Base-by-base conservation (phyloP, 2,888 invertebrate species). In the Entomobrya proxima region DNA sequence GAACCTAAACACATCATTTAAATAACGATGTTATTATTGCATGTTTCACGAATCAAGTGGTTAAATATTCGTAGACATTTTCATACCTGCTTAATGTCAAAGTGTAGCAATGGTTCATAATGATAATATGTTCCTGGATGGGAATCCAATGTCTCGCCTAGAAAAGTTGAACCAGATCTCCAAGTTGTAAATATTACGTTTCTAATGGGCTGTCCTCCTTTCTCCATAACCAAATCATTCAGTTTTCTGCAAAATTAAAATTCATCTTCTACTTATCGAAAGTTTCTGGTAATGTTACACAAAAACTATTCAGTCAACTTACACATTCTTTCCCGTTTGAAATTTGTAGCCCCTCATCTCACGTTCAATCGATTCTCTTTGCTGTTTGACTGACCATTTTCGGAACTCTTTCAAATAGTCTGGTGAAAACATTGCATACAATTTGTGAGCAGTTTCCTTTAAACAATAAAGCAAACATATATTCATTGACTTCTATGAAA, bases 151-250 rank as follows among this genome's bases (percentile, higher is more conserved):
- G 97, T 94, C 91, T 97, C 97, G 78, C 97, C 97, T 76, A 97
- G 93, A 92, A 97, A 97, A 44, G 97, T 97, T 24, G 97, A 97
- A 6, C 97, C 97, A 4, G 96, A 96, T 90, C 97, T 94, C 96
- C 97, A 97, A 15, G 96, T 96, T n/a, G 97, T 96, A 86, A 97
- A 92, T 89, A 97, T 95, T 67, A 97, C 92, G 91, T 95, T 96
- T 88, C 95, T 93, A 83, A 96, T 91, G 4, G 97, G 97, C 83
- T 92, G 93, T 15, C 96, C 96, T 55, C 94, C 94, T 52, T 94
- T 93, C 90, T 95, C 95, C 90, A 95, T 93, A 0, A 95, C 93
- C 90, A 96, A 93, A 90, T 96, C 95, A 81, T 94, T 93, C 86
- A 96, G 91, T 87, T 94, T 94, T 83, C 93, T 93, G 0, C 83